A percentile compares a stretch with the other conserved stretches of the same genome.
These are phyloP conservation scores for Chorisops tibialis DNA, from an alignment of 2,888 invertebrate species.

Conservation along the genomic window DNA sequence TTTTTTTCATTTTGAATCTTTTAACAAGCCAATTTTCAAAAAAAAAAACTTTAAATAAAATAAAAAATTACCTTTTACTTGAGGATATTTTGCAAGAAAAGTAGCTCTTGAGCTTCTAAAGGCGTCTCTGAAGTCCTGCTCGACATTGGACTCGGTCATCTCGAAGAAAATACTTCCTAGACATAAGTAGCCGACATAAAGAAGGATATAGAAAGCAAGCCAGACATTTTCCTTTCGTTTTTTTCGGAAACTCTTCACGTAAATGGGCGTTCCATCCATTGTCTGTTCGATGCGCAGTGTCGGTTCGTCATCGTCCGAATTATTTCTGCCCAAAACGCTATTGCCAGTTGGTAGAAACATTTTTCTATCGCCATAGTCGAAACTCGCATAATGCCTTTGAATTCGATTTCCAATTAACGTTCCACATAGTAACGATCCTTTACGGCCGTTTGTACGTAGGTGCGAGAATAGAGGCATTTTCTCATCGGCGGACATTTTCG, in stretches of 20 bases:
- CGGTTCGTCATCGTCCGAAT: not conserved
- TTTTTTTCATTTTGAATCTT: not conserved
- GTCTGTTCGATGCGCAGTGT: not conserved
- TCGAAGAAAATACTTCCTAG: conserved; percentile 67
- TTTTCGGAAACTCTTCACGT: not conserved
- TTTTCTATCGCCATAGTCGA: not conserved
- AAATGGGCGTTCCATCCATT: not conserved
- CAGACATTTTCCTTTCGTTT: conserved; percentile 35
- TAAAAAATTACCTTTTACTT: conserved; percentile 58
- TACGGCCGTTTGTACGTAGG: not conserved
- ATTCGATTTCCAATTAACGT: conserved; percentile 7
- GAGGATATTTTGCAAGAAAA: conserved; percentile 60
- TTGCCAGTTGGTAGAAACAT: not conserved
- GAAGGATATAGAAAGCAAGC: conserved; percentile 56
- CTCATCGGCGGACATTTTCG: conserved; percentile 3
- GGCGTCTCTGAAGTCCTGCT: conserved; percentile 56
- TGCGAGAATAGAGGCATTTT: not conserved
- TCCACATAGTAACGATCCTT: conserved; percentile 6
- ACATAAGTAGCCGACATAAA: conserved; percentile 62
- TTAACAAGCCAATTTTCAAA: not conserved
- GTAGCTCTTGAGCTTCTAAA: conserved; percentile 56
- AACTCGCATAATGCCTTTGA: conserved; percentile 10
- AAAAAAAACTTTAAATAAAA: conserved; percentile 1
- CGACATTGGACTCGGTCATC: conserved; percentile 63
- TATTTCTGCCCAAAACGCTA: not conserved